Evolutionary conservation across 2,888 invertebrate genomes (phyloP).

Genomic region (Timandra comae): DNA sequence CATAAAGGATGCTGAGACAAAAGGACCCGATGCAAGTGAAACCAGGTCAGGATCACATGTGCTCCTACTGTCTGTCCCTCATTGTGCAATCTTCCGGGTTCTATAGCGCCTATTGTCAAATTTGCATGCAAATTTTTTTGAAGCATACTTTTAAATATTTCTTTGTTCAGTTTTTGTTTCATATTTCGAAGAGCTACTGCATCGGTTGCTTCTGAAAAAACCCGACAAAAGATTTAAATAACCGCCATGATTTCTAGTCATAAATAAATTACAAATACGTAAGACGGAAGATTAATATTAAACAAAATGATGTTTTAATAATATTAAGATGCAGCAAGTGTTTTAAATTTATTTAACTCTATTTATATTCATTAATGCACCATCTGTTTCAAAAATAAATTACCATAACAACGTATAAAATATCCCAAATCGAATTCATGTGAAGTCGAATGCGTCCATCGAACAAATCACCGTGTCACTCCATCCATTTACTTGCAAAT

Average conservation of each 20-base stretch:
- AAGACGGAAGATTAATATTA: constrained; percentile 7
- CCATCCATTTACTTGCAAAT: constrained; percentile 74
- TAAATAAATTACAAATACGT: too few species aligned
- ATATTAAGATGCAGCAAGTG: too few species aligned
- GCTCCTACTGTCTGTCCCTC: constrained; percentile 50
- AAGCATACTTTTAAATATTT: constrained; percentile 28
- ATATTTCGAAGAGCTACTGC: constrained; percentile 2
- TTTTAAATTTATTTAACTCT: not conserved
- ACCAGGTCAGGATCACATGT: constrained; percentile 75
- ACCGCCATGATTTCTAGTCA: too few species aligned
- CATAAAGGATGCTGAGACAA: constrained; percentile 65
- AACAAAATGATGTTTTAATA: too few species aligned
- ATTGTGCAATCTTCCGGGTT: constrained; percentile 73
- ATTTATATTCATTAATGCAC: not conserved
- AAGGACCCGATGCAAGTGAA: constrained; percentile 53
- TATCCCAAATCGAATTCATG: constrained; percentile 52
- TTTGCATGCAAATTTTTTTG: constrained; percentile 64
- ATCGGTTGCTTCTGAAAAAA: too few species aligned
- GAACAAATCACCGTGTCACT: constrained; percentile 71
- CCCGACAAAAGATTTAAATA: too few species aligned
- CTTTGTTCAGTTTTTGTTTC: constrained; percentile 35
- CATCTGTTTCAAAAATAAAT: constrained; percentile 23
- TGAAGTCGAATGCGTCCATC: constrained; percentile 56
- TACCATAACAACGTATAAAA: constrained; percentile 25
- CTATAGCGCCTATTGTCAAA: constrained; percentile 44